A percentile compares a stretch with the other conserved stretches of the same genome.
Evolutionary conservation across 2,113 vertebrate species (phyloP).

Genomic region (Synodontis membranacea): DNA sequence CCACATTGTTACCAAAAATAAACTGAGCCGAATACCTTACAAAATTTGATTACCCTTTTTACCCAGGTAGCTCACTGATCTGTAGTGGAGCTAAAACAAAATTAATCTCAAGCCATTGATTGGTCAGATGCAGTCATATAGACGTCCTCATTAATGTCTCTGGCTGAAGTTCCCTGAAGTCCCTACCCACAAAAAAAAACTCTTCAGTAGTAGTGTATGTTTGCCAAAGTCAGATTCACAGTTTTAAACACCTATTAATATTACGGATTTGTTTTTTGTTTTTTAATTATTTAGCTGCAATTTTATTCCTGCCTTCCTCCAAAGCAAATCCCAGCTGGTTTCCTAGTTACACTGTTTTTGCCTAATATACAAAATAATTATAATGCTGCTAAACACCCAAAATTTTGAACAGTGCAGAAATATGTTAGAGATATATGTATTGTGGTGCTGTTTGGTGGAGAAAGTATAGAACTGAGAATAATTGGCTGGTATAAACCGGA

Average conservation of each 20-base stretch:
- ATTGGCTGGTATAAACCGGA: too few species aligned
- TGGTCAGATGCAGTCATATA: not conserved
- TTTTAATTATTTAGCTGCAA: not conserved
- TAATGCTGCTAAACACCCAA: not conserved
- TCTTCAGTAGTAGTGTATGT: not conserved
- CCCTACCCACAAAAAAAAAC: not conserved
- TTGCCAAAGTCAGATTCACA: not conserved
- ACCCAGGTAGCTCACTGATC: not conserved
- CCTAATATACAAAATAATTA: not conserved
- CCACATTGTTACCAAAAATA: not conserved
- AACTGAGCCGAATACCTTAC: not conserved
- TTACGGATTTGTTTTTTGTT: not conserved
- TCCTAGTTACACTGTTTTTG: not conserved
- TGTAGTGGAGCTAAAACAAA: not conserved
- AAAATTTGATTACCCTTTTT: not conserved
- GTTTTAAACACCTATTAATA: not conserved
- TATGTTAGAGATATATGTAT: not conserved
- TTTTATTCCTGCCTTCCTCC: not conserved
- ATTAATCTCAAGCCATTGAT: not conserved
- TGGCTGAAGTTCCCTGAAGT: not conserved
- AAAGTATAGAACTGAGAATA: not conserved
- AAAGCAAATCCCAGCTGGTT: not conserved
- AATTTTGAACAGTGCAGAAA: not conserved
- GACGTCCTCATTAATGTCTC: not conserved
- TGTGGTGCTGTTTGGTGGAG: not conserved